Percentiles rank a stretch among this genome's conserved stretches.
Conservation (phyloP, 2,797 vertebrate species). For the Dermochelys coriacea region DNA sequence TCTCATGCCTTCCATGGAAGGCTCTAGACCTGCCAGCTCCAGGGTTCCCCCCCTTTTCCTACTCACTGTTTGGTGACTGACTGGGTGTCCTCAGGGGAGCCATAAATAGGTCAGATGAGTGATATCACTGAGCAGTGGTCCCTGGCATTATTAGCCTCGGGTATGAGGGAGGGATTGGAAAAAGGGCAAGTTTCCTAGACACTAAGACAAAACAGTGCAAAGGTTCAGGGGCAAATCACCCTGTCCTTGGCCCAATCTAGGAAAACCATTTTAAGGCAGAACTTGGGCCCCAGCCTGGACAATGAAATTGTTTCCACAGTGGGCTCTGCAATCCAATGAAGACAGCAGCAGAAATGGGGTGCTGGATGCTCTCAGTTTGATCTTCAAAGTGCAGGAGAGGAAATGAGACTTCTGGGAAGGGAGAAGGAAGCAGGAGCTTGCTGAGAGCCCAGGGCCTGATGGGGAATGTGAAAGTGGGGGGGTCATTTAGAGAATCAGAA, state of each 20-base stretch:
- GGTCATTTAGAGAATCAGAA: too few species aligned
- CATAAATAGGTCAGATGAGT: background rate
- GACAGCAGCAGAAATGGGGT: background rate
- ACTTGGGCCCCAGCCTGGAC: background rate
- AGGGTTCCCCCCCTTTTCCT: background rate
- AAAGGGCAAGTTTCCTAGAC: constrained; percentile 43
- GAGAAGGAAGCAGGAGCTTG: background rate
- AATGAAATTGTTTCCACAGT: background rate
- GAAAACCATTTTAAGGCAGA: constrained; percentile 9
- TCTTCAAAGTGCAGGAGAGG: background rate
- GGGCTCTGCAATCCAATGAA: background rate
- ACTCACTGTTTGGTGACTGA: background rate
- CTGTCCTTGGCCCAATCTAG: constrained; percentile 20
- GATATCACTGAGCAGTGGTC: background rate
- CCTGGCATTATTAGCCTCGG: constrained; percentile 48
- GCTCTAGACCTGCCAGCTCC: background rate
- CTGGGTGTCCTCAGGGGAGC: background rate
- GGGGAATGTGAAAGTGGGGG: background rate
- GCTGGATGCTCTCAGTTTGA: background rate
- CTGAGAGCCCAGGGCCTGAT: accelerated
- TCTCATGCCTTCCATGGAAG: background rate
- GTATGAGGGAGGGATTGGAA: constrained; percentile 66
- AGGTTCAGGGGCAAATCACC: constrained; percentile 36
- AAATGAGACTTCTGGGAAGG: background rate
- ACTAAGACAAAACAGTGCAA: background rate